phyloP scores from a whole-genome alignment of 2,113 vertebrate genomes.

The Pterocles orientalis region DNA sequence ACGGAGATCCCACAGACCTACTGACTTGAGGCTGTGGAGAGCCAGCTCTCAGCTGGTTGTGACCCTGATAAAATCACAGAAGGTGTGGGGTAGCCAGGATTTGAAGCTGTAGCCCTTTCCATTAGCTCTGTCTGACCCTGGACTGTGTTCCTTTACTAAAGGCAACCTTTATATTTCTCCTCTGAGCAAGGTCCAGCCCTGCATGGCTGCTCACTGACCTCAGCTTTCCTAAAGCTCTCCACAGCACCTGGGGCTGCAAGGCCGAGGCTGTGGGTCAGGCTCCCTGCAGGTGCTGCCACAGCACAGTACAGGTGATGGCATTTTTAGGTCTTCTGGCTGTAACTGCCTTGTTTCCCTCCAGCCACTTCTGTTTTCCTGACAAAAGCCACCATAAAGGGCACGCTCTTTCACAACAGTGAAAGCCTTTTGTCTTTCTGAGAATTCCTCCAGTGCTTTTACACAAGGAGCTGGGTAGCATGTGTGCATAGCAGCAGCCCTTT shows the following conservation, averaged over 20 bases:
- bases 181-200: too few relatives aligned
- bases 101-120: background rate
- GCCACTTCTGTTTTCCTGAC: background rate
- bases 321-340: background rate
- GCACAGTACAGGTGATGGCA: background rate
- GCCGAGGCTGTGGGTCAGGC: too few relatives aligned
- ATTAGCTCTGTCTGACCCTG: background rate
- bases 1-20: background rate
- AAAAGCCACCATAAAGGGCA: background rate
- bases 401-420: background rate
- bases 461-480: background rate
- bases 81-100: background rate
- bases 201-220: background rate
- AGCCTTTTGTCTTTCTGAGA: background rate
- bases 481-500: background rate
- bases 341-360: background rate
- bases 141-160: background rate
- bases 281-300: background rate
- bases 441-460: background rate
- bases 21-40: background rate
- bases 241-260: background rate
- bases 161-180: background rate
- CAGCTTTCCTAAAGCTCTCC: background rate
- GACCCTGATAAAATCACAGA: background rate
- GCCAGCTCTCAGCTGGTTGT: background rate